phyloP scores from a whole-genome alignment of 1,140 invertebrate genomes.

The Drosophila gunungcola region DNA sequence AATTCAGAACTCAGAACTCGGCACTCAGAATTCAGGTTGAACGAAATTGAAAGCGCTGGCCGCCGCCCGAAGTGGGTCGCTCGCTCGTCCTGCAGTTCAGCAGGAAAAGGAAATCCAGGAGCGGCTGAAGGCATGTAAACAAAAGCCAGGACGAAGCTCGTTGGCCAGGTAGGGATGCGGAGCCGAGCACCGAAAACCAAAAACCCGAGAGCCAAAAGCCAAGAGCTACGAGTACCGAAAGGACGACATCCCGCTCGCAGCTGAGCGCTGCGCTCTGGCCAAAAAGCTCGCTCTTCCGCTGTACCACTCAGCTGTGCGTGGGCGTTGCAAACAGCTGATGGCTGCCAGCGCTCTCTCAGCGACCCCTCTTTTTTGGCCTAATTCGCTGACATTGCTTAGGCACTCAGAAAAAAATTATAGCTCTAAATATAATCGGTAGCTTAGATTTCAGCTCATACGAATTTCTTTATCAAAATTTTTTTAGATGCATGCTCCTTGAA shows the following conservation, averaged over 20 bases:
- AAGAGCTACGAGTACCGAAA: slow-evolving; percentile 3
- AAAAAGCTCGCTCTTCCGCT: slow-evolving; percentile 34
- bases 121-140: slow-evolving; percentile 48
- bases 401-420: slow-evolving; percentile 18
- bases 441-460: not conserved
- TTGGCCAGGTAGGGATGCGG: slow-evolving; percentile 20
- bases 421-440: not conserved
- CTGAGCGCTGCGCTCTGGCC: slow-evolving; percentile 30
- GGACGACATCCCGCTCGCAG: slow-evolving; percentile 12
- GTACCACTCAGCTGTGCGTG: slow-evolving; percentile 49
- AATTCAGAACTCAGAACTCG: too few relatives aligned
- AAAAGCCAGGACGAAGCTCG: slow-evolving; percentile 41
- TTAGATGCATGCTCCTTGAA: too few relatives aligned
- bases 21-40: slow-evolving; percentile 55
- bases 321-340: slow-evolving; percentile 71
- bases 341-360: slow-evolving; percentile 18
- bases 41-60: slow-evolving; percentile 74
- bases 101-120: slow-evolving; percentile 24
- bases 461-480: too few relatives aligned
- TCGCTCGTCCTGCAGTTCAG: slow-evolving; percentile 62
- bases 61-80: slow-evolving; percentile 65
- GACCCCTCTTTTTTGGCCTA: slow-evolving; percentile 54
- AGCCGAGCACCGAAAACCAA: not conserved
- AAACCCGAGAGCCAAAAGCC: slow-evolving; percentile 1
- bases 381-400: slow-evolving; percentile 69